phyloP scores from a whole-genome alignment of 2,113 vertebrate genomes.

The Synodontis membranacea region DNA sequence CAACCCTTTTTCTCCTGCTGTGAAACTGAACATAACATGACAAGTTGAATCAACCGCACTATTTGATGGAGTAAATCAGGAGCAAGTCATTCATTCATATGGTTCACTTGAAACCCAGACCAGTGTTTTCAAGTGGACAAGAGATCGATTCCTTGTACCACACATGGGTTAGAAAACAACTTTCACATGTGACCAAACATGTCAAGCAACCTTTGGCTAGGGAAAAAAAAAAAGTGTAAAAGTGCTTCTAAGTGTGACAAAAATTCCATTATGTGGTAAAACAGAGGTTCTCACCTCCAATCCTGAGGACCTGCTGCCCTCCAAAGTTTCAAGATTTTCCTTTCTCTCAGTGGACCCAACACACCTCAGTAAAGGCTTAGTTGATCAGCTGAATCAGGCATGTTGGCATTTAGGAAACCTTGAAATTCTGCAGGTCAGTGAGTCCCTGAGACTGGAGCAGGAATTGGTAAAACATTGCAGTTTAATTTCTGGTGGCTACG shows the following conservation, averaged over 20 bases:
- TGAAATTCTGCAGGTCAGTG: constrained; percentile 17
- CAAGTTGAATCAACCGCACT: background rate
- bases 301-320: background rate
- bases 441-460: background rate
- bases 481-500: background rate
- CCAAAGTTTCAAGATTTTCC: background rate
- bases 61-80: background rate
- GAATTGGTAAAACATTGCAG: background rate
- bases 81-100: background rate
- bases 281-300: background rate
- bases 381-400: constrained; percentile 8
- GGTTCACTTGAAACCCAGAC: constrained; percentile 7
- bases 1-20: background rate
- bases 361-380: background rate
- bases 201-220: background rate
- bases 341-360: background rate
- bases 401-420: constrained; percentile 5
- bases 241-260: background rate
- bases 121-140: background rate
- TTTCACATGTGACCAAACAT: constrained; percentile 19
- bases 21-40: background rate
- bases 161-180: constrained; percentile 5
- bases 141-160: background rate
- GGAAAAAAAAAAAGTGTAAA: background rate
- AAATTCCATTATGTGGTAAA: constrained; percentile 8